These are phyloP conservation scores for Liodrosophila aerea DNA, from an alignment of 2,888 invertebrate genomes.

Conservation along the genomic window DNA sequence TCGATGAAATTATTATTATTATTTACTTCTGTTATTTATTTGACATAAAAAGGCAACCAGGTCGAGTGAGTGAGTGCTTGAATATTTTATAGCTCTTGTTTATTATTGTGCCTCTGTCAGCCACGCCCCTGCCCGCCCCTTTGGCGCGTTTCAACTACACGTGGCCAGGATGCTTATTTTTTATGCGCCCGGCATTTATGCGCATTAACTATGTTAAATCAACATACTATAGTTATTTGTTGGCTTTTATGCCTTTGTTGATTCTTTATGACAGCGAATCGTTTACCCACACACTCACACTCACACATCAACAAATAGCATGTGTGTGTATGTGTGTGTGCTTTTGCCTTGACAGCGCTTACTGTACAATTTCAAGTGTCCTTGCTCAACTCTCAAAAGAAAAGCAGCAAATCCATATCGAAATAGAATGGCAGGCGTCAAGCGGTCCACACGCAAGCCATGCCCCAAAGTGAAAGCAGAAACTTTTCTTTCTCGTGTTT, in stretches of 20 bases:
- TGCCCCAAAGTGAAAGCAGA: slow-evolving; percentile 41
- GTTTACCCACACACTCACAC: slow-evolving; percentile 24
- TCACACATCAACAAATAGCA: no score
- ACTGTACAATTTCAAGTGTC: slow-evolving; percentile 50
- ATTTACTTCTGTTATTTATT: slow-evolving; percentile 53
- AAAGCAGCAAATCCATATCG: slow-evolving; percentile 45
- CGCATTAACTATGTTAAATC: slow-evolving; percentile 70
- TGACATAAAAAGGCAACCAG: slow-evolving; percentile 48
- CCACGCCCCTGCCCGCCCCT: background rate
- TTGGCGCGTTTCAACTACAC: background rate
- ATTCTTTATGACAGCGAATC: slow-evolving; percentile 49
- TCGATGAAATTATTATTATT: slow-evolving; percentile 22
- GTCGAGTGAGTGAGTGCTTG: slow-evolving; percentile 44
- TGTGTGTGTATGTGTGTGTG: slow-evolving; percentile 11
- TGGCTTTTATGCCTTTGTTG: slow-evolving; percentile 61
- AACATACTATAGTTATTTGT: slow-evolving; percentile 62
- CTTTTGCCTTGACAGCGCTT: slow-evolving; percentile 19
- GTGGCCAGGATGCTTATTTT: slow-evolving; percentile 34
- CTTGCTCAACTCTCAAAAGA: slow-evolving; percentile 38
- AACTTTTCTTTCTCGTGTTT: no score
- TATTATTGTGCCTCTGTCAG: slow-evolving; percentile 54
- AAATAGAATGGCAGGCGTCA: slow-evolving; percentile 46
- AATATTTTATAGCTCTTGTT: slow-evolving; percentile 70
- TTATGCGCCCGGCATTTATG: slow-evolving; percentile 46
- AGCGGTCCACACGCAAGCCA: slow-evolving; percentile 52